Conservation (phyloP, 2,113 vertebrate species). For the Tychaedon coryphoeus region DNA sequence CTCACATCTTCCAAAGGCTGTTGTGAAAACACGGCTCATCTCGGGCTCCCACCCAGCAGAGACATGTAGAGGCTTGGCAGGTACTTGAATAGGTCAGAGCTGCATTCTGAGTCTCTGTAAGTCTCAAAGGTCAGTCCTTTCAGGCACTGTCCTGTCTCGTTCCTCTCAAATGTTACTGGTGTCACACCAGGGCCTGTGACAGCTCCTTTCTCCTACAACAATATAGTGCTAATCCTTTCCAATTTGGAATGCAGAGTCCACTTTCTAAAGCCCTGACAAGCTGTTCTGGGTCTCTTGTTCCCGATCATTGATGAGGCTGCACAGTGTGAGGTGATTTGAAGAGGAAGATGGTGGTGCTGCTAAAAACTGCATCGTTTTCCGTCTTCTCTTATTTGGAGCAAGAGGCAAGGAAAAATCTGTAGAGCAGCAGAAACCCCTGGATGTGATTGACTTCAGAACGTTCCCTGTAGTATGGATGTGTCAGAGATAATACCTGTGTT, state of each 20-base stretch:
- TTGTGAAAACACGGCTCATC: neutral
- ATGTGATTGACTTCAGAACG: neutral
- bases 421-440: neutral
- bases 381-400: neutral
- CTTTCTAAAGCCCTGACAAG: neutral
- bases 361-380: neutral
- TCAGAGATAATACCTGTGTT: constrained; percentile 46
- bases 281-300: neutral
- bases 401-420: neutral
- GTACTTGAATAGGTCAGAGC: neutral
- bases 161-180: neutral
- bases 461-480: neutral
- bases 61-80: neutral
- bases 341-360: neutral
- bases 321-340: neutral
- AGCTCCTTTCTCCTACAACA: neutral
- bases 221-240: neutral
- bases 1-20: neutral
- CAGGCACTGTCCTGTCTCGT: neutral
- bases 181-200: neutral
- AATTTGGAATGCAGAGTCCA: neutral
- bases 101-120: neutral
- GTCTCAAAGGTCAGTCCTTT: constrained; percentile 23
- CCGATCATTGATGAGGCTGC: rapidly evolving
- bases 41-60: neutral